A percentile compares a stretch with the other conserved stretches of the same genome.
These are phyloP conservation scores for Galago senegalensis DNA, from an alignment of 2,797 vertebrate species.

Conservation along the genomic window DNA sequence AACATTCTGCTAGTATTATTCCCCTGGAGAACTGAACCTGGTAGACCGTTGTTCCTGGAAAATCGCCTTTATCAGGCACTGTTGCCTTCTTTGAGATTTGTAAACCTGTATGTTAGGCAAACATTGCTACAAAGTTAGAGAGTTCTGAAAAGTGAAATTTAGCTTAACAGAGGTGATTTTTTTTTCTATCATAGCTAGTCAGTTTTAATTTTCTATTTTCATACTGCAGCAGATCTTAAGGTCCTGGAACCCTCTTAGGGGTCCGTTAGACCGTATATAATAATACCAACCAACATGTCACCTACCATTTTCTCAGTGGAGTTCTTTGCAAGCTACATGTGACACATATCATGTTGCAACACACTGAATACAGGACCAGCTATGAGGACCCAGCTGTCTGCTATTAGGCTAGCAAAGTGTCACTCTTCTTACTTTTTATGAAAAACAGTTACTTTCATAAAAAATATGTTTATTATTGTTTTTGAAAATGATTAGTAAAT, in stretches of 20 bases:
- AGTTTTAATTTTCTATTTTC: constrained; percentile 29
- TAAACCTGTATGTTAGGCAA: neutral
- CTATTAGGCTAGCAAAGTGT: neutral
- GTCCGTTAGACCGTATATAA: neutral
- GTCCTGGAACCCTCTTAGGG: neutral
- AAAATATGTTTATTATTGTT: neutral
- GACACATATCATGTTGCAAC: neutral
- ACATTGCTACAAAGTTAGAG: neutral
- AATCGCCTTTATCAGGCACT: neutral
- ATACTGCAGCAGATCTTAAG: constrained; percentile 6
- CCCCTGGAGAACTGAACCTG: neutral
- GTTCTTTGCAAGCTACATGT: no score
- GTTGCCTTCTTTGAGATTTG: neutral
- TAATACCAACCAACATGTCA: neutral
- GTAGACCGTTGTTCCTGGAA: neutral
- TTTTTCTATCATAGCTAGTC: neutral
- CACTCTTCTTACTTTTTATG: neutral
- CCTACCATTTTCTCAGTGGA: neutral
- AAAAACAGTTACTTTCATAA: neutral
- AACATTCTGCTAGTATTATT: neutral
- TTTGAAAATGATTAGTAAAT: constrained; percentile 37
- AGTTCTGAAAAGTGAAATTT: neutral
- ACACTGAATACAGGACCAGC: neutral
- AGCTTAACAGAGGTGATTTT: neutral
- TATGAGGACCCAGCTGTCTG: neutral